Base-by-base conservation (phyloP, 2,888 invertebrate species). In the Netelia inedita region DNA sequence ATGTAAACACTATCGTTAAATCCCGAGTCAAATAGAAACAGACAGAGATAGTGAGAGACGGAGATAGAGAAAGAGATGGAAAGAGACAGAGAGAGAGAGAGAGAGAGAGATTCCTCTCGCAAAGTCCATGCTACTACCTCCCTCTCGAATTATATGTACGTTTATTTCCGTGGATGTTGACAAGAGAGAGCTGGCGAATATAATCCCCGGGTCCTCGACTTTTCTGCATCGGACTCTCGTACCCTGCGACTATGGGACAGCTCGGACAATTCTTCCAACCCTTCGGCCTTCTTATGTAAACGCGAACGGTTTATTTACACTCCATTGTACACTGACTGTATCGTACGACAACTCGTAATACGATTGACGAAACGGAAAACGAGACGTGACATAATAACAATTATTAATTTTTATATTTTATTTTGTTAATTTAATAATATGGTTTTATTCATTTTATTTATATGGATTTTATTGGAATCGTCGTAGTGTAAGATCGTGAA, bases 1-100 rank as follows among this genome's bases (percentile, higher is more conserved):
- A n/a, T 28, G 80, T 46, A 80, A 80, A 84, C 76, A 76, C 71
- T 35, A 35, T 35, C 61, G 80, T 76, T 73, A 80, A 84, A 76
- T 72, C 72, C 75, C 66, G 53, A 35, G 80, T 76, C 76, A 73
- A 80, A 80, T 59, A 71, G 46, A 57, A 28, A 23, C 28, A 19
- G 41, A 59, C 68, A 23, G 43, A 68, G 68, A 68, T 23, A 75
- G 75, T 55, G 63, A 28, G 53, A 46, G 53, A 21, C 19, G 2
- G 23, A 46, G 46, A n/a, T 2, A 53, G 59, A 10, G 10, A 68
- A 2, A 59, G 10, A 59, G 9, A 65, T 11, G 28, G 11, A 59
- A 9, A 35, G 9, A 65, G 14, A n/a, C 10, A 59, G 8, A 59
- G 10, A 59, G 9, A 65, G 9, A 19, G n/a, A 68, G 11, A 59